A percentile compares a stretch with the other conserved stretches of the same genome.
These are phyloP conservation scores for Terrapene triunguis DNA, from an alignment of 2,113 vertebrate species.

Conservation along the genomic window DNA sequence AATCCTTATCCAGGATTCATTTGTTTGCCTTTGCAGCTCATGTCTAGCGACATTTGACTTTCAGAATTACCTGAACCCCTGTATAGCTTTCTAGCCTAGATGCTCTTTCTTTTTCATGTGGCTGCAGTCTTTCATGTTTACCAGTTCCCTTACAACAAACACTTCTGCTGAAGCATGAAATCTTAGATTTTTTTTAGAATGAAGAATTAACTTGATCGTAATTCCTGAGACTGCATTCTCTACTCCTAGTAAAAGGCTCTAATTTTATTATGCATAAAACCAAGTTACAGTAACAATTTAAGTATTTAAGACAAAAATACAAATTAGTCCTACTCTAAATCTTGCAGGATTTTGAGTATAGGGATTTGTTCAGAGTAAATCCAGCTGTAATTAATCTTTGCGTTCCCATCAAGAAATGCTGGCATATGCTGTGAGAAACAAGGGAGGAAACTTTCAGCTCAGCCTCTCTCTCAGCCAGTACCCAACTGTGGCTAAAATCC, in stretches of 20 bases:
- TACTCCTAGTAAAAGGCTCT: conserved; percentile 48
- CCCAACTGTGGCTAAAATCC: conserved; percentile 60
- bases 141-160: background rate
- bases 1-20: background rate
- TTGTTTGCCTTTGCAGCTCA: background rate
- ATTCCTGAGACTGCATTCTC: background rate
- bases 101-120: background rate
- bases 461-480: conserved; percentile 51
- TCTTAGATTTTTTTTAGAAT: background rate
- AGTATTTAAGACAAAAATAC: conserved; percentile 43
- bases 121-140: background rate
- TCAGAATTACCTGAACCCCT: background rate
- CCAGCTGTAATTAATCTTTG: conserved; percentile 63
- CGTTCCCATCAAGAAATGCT: conserved; percentile 69
- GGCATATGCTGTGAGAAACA: conserved; percentile 69
- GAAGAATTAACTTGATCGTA: conserved; percentile 7
- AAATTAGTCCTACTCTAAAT: conserved; percentile 50
- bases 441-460: conserved; percentile 60
- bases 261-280: conserved; percentile 56
- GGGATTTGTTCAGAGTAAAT: conserved; percentile 61
- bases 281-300: background rate
- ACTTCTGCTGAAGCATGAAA: background rate
- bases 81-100: background rate
- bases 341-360: conserved; percentile 52
- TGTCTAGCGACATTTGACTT: background rate